Evolutionary conservation across 2,888 invertebrate species (phyloP), one percentile per base, ranked within the genome.

Genomic region (Hoplodrina blanda): DNA sequence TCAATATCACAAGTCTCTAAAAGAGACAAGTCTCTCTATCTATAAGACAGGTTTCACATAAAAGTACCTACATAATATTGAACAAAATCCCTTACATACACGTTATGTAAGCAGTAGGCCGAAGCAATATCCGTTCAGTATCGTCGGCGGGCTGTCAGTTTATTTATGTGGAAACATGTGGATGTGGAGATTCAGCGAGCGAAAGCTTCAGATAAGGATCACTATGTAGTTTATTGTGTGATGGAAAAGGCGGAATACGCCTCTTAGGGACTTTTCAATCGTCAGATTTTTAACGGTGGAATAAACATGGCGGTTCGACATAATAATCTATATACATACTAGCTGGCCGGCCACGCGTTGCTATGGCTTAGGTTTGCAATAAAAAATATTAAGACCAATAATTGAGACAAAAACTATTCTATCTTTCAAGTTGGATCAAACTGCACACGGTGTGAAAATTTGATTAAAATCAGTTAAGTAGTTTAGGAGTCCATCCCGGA

Each of bases 51-150:
- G 11, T 54, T 70, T 25, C 20, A 72, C 19, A 46, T 66, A 60
- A n/a, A 66, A 49, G 25, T 62, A 46, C 33, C 19, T 57, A 59
- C 13, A 62, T 79, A 52, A 79, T 73, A 73, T 79, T 52, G 19
- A 55, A 60, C 41, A 63, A 75, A 80, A 76, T 74, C 69, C 62
- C 52, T 77, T 60, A 63, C 37, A 63, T 63, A 62, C 44, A 80
- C 66, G 61, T 76, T 69, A 73, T 68, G 66, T 76, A 72, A 65
- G 65, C 66, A 72, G 83, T 85, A 88, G 85, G 87, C 89, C 85
- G 85, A 86, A 74, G 90, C 89, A 92, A 92, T 92, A 92, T 91
- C 92, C 90, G 91, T 84, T 82, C 81, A 79, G 87, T 87, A 88
- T 88, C 83, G 86, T 76, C 80, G 83, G 76, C 73, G 76, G 79